phyloP scores from a whole-genome alignment of 2,888 invertebrate genomes.

The Maniola hyperantus region DNA sequence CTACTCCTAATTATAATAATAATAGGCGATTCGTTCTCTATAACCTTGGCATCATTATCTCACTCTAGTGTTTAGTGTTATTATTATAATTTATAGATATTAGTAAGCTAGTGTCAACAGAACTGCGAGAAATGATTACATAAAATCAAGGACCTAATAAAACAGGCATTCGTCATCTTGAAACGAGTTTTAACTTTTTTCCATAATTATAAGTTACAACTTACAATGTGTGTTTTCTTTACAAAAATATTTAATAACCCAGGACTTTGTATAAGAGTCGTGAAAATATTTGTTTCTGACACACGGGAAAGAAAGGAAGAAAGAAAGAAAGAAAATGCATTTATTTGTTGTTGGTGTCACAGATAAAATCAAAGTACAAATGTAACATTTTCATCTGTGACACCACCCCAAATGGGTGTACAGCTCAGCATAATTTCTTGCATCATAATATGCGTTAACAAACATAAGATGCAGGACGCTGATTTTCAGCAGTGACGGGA shows the following conservation, averaged over 20 bases:
- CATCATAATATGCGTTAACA: no score
- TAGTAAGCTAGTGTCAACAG: slow-evolving; percentile 19
- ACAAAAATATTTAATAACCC: not conserved
- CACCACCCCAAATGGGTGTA: no score
- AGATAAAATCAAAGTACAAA: no score
- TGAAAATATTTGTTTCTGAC: not conserved
- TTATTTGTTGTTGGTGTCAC: no score
- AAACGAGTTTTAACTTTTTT: not conserved
- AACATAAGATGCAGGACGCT: no score
- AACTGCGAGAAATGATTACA: not conserved
- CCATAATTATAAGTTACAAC: no score
- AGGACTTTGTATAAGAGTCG: not conserved
- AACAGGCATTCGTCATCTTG: not conserved
- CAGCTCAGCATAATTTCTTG: no score
- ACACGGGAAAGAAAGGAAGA: no score
- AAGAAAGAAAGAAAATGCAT: no score
- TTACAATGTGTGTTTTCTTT: not conserved
- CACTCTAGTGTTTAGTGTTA: slow-evolving; percentile 47
- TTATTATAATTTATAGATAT: slow-evolving; percentile 55
- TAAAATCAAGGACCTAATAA: not conserved
- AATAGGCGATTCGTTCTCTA: slow-evolving; percentile 33
- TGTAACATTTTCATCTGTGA: no score
- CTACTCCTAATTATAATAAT: slow-evolving; percentile 9
- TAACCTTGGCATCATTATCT: slow-evolving; percentile 60
- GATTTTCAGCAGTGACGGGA: no score